These are phyloP conservation scores for Tamandua tetradactyla DNA, from an alignment of 2,797 vertebrate species.

Conservation along the genomic window DNA sequence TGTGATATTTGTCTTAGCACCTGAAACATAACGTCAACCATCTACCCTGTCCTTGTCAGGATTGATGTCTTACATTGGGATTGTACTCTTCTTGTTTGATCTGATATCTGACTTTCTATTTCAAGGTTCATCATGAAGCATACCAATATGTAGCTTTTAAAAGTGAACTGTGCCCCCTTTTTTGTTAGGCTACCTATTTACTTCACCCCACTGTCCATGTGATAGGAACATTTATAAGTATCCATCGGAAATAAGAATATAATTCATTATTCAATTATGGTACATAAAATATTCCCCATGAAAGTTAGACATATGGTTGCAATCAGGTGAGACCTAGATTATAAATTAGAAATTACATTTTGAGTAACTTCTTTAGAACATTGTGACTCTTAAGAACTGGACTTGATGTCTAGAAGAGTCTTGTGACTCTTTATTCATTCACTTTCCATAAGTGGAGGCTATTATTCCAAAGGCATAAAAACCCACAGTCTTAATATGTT, in stretches of 20 bases:
- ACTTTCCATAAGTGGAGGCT: neutral
- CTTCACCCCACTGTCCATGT: neutral
- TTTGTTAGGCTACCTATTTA: neutral
- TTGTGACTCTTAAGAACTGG: neutral
- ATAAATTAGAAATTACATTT: neutral
- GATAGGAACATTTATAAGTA: neutral
- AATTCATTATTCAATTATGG: neutral
- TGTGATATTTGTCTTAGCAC: too few species aligned
- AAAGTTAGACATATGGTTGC: neutral
- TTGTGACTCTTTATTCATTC: neutral
- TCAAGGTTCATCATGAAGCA: neutral
- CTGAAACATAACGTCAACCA: too few species aligned
- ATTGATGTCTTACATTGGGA: neutral
- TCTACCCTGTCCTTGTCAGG: neutral
- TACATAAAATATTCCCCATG: neutral
- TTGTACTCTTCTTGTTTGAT: neutral
- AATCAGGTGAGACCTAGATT: neutral
- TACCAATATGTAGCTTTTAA: neutral
- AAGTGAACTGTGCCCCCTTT: neutral
- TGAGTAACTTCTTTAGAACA: neutral
- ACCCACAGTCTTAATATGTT: neutral
- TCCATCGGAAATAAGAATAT: neutral
- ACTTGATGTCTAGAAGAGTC: neutral
- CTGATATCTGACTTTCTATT: neutral
- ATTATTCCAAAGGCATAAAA: neutral